Evolutionary conservation across 2,888 invertebrate genomes (phyloP), one percentile per base, ranked within the genome.

Genomic region (Amiota mariae): DNA sequence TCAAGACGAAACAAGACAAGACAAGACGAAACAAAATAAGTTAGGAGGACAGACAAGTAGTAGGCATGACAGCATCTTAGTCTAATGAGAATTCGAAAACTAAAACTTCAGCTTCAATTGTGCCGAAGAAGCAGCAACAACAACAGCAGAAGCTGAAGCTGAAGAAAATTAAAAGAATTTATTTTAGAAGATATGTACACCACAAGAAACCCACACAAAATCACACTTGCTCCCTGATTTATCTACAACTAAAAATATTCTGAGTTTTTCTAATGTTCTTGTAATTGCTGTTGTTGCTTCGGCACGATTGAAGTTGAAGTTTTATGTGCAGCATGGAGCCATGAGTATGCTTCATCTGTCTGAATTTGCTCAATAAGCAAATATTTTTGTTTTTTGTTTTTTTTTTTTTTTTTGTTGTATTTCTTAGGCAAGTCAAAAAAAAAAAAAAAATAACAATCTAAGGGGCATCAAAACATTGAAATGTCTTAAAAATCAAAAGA

Each of bases 21-120:
- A 36, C 13, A 54, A 46, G 36, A 63, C 20, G 59, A 18, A 13
- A 1, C 57, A 57, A 9, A 4, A 24, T 24, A 3, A 3, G 12
- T 82, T 79, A 80, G 76, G 84, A 82, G 11, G 18, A 9, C 57
- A 59, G 18, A 36, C 36, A 54, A 46, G 63, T 84, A 73, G 84
- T 80, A 73, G 82, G 84, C 78, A 85, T 84, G 81, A 54, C 85
- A 86, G 84, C 85, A 83, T 87, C 83, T 83, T 83, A 83, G 83
- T 86, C 87, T 83, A 83, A 83, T 83, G 83, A 83, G 83, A 83
- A 83, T 83, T 83, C 86, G 87, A 85, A 66, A 83, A 86, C 86
- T 87, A 80, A 36, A 83, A 81, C 87, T 86, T 84, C 84, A 87
- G 49, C 48, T 59, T 59, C 82, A 83, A 83, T 83, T 85, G 87